Conservation (phyloP, 2,888 invertebrate genomes). For the Andrena dorsata region DNA sequence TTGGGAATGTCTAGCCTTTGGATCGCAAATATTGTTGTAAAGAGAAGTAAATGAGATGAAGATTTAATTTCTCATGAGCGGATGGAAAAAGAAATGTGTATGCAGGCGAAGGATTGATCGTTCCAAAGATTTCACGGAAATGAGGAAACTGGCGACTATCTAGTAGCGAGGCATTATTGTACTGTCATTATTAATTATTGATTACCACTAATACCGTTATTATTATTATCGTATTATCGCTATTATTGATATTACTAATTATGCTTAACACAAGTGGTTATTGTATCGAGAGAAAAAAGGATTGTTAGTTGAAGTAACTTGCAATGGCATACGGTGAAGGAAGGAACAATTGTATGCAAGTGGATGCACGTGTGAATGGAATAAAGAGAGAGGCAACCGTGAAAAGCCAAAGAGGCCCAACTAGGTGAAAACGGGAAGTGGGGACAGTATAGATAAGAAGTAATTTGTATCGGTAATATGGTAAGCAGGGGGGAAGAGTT, state of each 20-base stretch:
- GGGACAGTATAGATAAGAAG: slow-evolving; percentile 57
- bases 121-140: no score
- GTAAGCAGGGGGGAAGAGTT: slow-evolving; percentile 74
- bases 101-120: no score
- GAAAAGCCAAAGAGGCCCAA: slow-evolving; percentile 20
- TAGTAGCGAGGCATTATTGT: slow-evolving; percentile 10
- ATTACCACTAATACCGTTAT: slow-evolving; percentile 34
- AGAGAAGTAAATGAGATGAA: no score
- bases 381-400: neutral
- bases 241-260: slow-evolving; percentile 36
- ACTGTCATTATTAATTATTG: slow-evolving; percentile 53
- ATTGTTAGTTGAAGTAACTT: neutral
- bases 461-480: slow-evolving; percentile 74
- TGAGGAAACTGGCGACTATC: no score
- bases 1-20: no score
- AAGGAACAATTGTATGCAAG: slow-evolving; percentile 5
- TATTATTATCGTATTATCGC: slow-evolving; percentile 51
- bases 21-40: no score
- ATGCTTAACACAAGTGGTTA: slow-evolving; percentile 35
- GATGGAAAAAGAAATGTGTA: no score
- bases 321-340: neutral
- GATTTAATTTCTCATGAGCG: no score
- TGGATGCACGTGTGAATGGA: slow-evolving; percentile 26
- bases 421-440: slow-evolving; percentile 26
- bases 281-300: slow-evolving; percentile 19